A percentile compares a stretch with the other conserved stretches of the same genome.
Conservation (phyloP, 2,113 vertebrate species). For the Hippocampus zosterae region DNA sequence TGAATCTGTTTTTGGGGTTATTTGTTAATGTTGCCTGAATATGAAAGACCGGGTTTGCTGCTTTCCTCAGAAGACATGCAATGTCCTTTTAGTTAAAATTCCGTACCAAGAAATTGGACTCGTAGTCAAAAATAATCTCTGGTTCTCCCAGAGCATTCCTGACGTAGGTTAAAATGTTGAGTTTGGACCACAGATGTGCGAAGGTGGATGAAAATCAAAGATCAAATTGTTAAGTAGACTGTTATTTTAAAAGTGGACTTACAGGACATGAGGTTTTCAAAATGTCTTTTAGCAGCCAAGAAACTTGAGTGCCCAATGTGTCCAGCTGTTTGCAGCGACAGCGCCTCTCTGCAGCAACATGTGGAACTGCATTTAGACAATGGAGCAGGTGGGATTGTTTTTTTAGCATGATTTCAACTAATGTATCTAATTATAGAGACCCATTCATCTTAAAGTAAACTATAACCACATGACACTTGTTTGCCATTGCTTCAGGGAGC, state of each 20-base stretch:
- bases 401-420: not conserved
- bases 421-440: not conserved
- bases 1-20: not conserved
- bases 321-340: constrained; percentile 70
- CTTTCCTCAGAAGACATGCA: not conserved
- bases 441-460: not conserved
- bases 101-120: not conserved
- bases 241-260: not conserved
- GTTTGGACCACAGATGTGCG: not conserved
- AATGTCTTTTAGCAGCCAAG: constrained; percentile 32
- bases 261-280: not conserved
- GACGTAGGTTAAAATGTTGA: not conserved
- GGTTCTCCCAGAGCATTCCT: not conserved
- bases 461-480: not conserved
- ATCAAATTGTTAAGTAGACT: not conserved
- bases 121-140: not conserved
- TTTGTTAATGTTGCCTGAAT: not conserved
- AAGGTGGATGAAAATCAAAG: not conserved
- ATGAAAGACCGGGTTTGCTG: not conserved
- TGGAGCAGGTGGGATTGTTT: constrained; percentile 21
- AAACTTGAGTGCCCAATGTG: constrained; percentile 82
- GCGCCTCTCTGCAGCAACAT: constrained; percentile 80
- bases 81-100: not conserved
- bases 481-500: constrained; percentile 26
- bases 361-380: constrained; percentile 85